Evolutionary conservation across 2,113 vertebrate genomes (phyloP), one percentile per base, ranked within the genome.

Genomic region (Myotis brandtii): DNA sequence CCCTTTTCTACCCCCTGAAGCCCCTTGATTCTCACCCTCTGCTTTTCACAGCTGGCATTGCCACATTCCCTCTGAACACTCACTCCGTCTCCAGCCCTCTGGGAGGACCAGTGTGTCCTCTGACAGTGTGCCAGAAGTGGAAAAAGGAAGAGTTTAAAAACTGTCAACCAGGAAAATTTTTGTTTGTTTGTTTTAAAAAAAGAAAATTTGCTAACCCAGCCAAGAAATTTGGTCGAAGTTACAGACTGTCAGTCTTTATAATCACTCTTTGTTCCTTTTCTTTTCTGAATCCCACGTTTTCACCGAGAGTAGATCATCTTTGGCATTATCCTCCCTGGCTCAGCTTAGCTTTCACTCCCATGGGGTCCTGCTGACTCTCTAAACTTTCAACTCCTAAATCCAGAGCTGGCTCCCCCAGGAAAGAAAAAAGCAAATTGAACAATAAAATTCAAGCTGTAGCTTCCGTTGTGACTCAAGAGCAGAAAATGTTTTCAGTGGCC

Each of bases 401-500:
- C 97, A 98, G 92, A 73, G 93, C 96, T 96, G 97, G 96, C 96
- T 98, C 96, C 97, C 97, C 97, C 97, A 98, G 98, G 97, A 98
- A 98, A 98, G 83, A 27, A 97, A 95, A 96, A 94, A 95, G 93
- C 3, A 79, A 98, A 97, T 67, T 82, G 93, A 97, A 97, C 97
- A 97, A 94, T 98, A 98, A 98, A 98, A 98, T 97, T 97, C 95
- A 97, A 98, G 98, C 95, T 94, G 86, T 94, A 97, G 96, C 97
- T 98, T 98, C 98, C 97, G 92, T 98, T 97, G 97, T 98, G 98
- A 98, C 96, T 98, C 96, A 98, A 97, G 89, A 97, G 97, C 97
- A 98, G 97, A 98, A 98, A 98, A 98, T 97, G 96, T 98, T 98
- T 98, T 97, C 97, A 98, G 98, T 98, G 95, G 95, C 97, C 96